These are phyloP conservation scores for Micromys minutus DNA, from an alignment of 2,113 vertebrate genomes.

Conservation along the genomic window DNA sequence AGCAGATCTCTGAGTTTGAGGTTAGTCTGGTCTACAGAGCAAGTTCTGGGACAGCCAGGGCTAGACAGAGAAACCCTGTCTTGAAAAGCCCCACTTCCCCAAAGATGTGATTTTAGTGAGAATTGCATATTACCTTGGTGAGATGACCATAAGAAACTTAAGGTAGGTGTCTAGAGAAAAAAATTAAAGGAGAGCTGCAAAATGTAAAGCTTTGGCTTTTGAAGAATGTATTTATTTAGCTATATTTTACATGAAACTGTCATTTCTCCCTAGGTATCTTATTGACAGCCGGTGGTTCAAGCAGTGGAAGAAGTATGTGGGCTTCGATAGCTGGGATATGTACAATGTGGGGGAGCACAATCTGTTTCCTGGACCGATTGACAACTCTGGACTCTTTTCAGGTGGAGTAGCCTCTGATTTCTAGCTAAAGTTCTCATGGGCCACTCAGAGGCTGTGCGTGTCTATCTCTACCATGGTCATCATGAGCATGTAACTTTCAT, in stretches of 20 bases:
- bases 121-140: neutral
- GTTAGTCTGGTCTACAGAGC: neutral
- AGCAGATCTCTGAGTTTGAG: neutral
- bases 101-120: neutral
- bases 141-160: constrained; percentile 3
- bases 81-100: too few species aligned
- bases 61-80: neutral
- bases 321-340: constrained; percentile 97
- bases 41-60: neutral
- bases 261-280: constrained; percentile 86
- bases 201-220: neutral
- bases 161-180: neutral
- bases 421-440: neutral
- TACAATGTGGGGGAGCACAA: constrained; percentile 92
- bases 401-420: constrained; percentile 84
- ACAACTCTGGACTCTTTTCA: constrained; percentile 96
- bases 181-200: neutral
- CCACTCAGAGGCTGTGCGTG: neutral
- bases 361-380: constrained; percentile 94
- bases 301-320: constrained; percentile 99
- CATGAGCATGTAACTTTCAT: neutral
- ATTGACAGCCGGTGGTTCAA: constrained; percentile 98
- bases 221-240: too few species aligned
- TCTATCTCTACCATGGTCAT: neutral
- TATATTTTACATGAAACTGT: neutral